Percentiles rank a stretch among this genome's conserved stretches.
Conservation (phyloP, 2,797 vertebrate species). For the Melopsittacus undulatus region DNA sequence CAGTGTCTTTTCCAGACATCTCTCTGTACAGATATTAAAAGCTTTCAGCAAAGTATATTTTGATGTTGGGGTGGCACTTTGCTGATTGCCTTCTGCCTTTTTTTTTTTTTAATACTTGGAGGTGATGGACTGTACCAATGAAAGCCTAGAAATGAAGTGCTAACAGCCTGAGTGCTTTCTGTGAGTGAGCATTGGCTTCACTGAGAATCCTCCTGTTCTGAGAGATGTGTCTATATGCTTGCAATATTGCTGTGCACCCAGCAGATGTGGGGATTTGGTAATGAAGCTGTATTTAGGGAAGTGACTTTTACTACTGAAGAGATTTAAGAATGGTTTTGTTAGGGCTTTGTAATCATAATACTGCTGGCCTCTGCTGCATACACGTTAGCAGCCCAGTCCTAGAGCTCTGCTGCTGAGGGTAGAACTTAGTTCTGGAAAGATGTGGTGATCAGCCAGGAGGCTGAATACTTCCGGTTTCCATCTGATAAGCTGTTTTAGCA, state of each 20-base stretch:
- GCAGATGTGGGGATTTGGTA: background rate
- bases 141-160: background rate
- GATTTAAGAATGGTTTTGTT: constrained; percentile 2
- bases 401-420: background rate
- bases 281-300: background rate
- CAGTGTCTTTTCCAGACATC: constrained; percentile 54
- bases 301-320: background rate
- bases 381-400: background rate
- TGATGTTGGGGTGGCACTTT: background rate
- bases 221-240: background rate
- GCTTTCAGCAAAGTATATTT: background rate
- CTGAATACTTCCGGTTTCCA: background rate
- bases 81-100: background rate
- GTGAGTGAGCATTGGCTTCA: background rate
- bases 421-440: background rate
- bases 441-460: background rate
- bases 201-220: background rate
- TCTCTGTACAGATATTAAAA: constrained; percentile 70
- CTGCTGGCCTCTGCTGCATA: background rate
- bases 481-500: background rate
- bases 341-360: background rate
- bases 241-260: background rate
- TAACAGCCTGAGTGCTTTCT: background rate
- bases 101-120: background rate
- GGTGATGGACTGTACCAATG: background rate